Base-by-base conservation (phyloP, 2,113 vertebrate species). In the Cryptotis parvus region DNA sequence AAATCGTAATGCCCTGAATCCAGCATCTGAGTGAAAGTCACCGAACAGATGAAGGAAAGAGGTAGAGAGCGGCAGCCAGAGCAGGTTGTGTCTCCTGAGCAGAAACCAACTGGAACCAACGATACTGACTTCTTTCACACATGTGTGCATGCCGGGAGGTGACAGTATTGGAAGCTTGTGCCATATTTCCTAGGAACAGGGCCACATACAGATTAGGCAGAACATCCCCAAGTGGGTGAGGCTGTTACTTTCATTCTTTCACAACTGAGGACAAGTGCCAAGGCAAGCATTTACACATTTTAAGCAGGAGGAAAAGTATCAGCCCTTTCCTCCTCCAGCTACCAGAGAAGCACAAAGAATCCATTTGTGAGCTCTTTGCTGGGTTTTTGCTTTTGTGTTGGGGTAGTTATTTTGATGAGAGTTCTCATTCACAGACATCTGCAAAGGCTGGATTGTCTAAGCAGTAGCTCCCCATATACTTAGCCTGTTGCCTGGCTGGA, bases 21-120 rank as follows among this genome's bases (percentile, higher is more conserved):
- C 90, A 80, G 66, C 26, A 87, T 33, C 92, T 49, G 35, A 94
- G 82, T 20, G 12, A 81, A 94, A 95, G 77, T 78, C 88, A 94
- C 35, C 55, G 39, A 72, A 84, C 26, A 80, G 49, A 69, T 12
- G 95, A 70, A 95, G 68, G 70, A 80, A 22, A 93, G 61, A 83
- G 72, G 70, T 92, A 1, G 2, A 89, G 58, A 94, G 43, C 9
- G 92, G 66, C 45, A 95, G 89, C 33, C 94, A 72, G 79, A 93
- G 80, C 88, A 33, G 10, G 70, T 45, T 86, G 35, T 33, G 14
- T 10, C 26, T 15, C 37, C 74, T 65, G 18, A 66, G 70, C 43
- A 94, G 87, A 79, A 80, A 61, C 35, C 37, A 43, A 61, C 41
- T 20, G 58, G 31, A 73, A 39, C 33, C 35, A 37, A 27, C 16